Percentiles rank a stretch among this genome's conserved stretches.
phyloP scores from a whole-genome alignment of 2,888 invertebrate genomes.

The Cactoblastis cactorum region DNA sequence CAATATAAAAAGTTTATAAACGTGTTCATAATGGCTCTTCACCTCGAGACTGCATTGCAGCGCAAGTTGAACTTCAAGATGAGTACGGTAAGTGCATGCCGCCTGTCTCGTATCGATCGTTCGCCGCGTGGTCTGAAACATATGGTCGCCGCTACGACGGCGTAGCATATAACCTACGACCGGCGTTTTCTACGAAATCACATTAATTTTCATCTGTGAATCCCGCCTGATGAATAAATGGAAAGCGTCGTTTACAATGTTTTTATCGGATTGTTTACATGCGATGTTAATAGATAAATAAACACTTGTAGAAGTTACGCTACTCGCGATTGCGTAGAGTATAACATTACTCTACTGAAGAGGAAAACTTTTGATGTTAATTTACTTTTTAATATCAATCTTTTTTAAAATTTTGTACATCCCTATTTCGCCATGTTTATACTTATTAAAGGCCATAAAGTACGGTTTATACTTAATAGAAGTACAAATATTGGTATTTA shows the following conservation, averaged over 20 bases:
- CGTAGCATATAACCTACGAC: conserved; percentile 49
- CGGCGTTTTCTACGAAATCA: conserved; percentile 39
- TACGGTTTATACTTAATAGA: background rate
- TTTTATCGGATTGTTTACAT: conserved; percentile 32
- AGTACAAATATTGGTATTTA: background rate
- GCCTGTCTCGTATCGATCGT: conserved; percentile 66
- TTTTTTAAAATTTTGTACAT: too few species aligned
- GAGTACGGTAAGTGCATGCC: conserved; percentile 76
- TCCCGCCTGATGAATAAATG: conserved; percentile 29
- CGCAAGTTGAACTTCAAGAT: conserved; percentile 77
- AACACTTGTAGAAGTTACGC: conserved; percentile 62
- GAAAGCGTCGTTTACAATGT: conserved; percentile 25
- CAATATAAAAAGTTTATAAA: conserved; percentile 37
- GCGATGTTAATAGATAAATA: conserved; percentile 56
- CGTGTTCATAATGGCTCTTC: conserved; percentile 63
- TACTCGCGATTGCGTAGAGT: conserved; percentile 25
- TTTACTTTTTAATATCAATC: too few species aligned
- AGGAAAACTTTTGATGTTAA: too few species aligned
- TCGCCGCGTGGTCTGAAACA: conserved; percentile 65
- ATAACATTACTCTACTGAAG: too few species aligned
- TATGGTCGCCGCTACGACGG: conserved; percentile 60
- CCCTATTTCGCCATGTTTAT: too few species aligned
- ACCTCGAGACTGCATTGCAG: conserved; percentile 75
- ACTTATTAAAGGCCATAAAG: too few species aligned
- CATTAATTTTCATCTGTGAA: conserved; percentile 30